These are phyloP conservation scores for Camptogramma bilineatum DNA, from an alignment of 2,888 invertebrate species.

Conservation along the genomic window DNA sequence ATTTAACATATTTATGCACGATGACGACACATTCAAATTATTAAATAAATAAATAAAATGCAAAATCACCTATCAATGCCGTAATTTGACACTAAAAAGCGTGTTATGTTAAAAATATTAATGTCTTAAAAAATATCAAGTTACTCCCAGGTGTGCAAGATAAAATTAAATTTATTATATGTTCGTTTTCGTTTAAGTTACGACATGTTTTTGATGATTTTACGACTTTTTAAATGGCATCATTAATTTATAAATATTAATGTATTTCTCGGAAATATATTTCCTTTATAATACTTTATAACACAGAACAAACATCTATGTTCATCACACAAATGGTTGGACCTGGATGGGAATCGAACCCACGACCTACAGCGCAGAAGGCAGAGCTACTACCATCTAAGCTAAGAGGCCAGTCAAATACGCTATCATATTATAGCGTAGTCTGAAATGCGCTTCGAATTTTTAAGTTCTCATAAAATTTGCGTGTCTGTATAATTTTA, in stretches of 20 bases:
- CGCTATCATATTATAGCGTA: too few relatives aligned
- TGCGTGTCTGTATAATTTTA: conserved; percentile 18
- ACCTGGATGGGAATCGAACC: too few relatives aligned
- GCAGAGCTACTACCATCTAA: too few relatives aligned
- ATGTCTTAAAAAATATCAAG: conserved; percentile 31
- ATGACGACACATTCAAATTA: not conserved
- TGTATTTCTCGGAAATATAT: conserved; percentile 2
- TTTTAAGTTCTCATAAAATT: not conserved
- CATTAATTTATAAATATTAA: conserved; percentile 17
- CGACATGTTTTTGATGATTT: conserved; percentile 30
- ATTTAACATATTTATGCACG: not conserved
- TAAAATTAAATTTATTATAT: conserved; percentile 38
- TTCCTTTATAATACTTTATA: too few relatives aligned
- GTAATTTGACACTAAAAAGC: conserved; percentile 39
- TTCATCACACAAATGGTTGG: too few relatives aligned
- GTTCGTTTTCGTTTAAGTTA: conserved; percentile 36
- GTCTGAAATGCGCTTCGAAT: too few relatives aligned
- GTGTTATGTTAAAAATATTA: conserved; percentile 29
- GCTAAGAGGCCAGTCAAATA: too few relatives aligned
- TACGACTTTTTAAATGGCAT: conserved; percentile 34
- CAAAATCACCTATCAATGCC: not conserved
- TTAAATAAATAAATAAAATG: not conserved
- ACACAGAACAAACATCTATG: too few relatives aligned
- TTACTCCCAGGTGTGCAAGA: conserved; percentile 47
- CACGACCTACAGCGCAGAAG: too few relatives aligned